Evolutionary conservation across 2,113 vertebrate species (phyloP).

Genomic region (Atractosteus spatula): DNA sequence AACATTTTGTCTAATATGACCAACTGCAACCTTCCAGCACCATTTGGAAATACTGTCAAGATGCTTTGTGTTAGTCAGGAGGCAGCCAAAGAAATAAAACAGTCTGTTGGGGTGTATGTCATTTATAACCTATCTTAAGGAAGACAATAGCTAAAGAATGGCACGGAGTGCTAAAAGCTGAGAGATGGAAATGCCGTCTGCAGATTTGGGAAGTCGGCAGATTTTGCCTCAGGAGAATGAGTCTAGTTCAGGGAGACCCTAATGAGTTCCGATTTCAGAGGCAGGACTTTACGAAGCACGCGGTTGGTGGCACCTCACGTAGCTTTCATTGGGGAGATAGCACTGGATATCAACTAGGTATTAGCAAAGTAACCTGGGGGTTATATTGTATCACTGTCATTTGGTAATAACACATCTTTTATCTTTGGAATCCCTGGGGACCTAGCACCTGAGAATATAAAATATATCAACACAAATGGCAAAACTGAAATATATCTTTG

Average conservation of each 20-base stretch:
- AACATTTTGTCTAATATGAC: too few species aligned
- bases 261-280: constrained; percentile 52
- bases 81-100: too few species aligned
- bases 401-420: constrained; percentile 72
- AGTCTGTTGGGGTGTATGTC: too few species aligned
- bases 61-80: too few species aligned
- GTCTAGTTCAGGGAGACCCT: constrained; percentile 31
- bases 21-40: too few species aligned
- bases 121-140: too few species aligned
- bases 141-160: too few species aligned
- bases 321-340: constrained; percentile 42
- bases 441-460: constrained; percentile 56
- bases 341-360: constrained; percentile 59
- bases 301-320: not conserved
- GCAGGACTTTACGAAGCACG: constrained; percentile 18
- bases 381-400: constrained; percentile 66
- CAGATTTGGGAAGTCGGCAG: not conserved
- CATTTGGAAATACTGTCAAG: too few species aligned
- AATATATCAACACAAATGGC: constrained; percentile 75
- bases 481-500: constrained; percentile 63
- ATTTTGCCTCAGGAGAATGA: not conserved
- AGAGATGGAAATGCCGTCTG: not conserved
- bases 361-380: constrained; percentile 63
- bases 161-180: not conserved
- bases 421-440: constrained; percentile 61